Evolutionary conservation across 2,888 invertebrate species (phyloP).

Genomic region (Gymnosoma rotundatum): DNA sequence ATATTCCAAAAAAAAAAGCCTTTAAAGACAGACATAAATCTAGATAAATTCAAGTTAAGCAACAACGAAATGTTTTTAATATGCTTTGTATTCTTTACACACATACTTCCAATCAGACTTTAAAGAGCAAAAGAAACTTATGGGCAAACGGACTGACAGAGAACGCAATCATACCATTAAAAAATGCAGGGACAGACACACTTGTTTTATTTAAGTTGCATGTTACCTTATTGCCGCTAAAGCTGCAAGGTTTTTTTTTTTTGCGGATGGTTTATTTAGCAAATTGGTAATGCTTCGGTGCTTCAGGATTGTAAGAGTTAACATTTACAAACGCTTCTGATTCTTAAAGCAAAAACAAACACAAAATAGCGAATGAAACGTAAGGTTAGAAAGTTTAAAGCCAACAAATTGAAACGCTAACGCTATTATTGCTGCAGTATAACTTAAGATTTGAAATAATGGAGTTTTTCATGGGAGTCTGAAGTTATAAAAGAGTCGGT

Average conservation of each 20-base stretch:
- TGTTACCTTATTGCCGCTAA: slow-evolving; percentile 53
- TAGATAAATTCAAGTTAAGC: slow-evolving; percentile 42
- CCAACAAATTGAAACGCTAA: slow-evolving; percentile 13
- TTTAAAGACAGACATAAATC: slow-evolving; percentile 44
- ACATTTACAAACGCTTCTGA: slow-evolving; percentile 10
- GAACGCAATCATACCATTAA: slow-evolving; percentile 1
- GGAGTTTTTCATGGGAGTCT: no score
- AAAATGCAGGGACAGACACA: slow-evolving; percentile 31
- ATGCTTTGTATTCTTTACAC: slow-evolving; percentile 40
- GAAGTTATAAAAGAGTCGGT: no score
- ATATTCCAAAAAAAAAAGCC: slow-evolving; percentile 28
- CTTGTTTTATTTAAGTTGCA: slow-evolving; percentile 51
- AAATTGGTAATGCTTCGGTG: slow-evolving; percentile 69
- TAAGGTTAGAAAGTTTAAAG: neutral
- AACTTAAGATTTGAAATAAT: no score
- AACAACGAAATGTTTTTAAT: slow-evolving; percentile 49
- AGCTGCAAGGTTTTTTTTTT: slow-evolving; percentile 50
- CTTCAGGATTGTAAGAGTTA: slow-evolving; percentile 36
- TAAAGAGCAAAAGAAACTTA: slow-evolving; percentile 7
- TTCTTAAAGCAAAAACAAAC: neutral
- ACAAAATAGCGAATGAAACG: neutral
- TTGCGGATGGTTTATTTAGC: slow-evolving; percentile 67
- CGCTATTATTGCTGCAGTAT: no score
- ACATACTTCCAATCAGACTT: slow-evolving; percentile 26
- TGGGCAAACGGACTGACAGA: neutral